Evolutionary conservation across 2,888 invertebrate genomes (phyloP).

Genomic region (Ptychoptera albimana): DNA sequence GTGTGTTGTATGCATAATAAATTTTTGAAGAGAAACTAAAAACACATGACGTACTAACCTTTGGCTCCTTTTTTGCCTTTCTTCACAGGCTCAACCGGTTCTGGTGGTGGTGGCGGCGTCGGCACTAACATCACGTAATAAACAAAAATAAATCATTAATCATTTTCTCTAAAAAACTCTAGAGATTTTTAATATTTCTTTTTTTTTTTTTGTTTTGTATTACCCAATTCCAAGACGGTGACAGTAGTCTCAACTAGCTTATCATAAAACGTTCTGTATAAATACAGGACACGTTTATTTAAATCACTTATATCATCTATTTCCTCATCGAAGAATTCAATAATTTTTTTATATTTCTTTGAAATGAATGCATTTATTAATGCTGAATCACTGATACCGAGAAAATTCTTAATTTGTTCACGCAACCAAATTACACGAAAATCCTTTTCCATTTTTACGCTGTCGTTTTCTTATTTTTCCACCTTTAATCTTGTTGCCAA

Average conservation of each 20-base stretch:
- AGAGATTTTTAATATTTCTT: background rate
- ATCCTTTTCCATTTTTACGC: too few species aligned
- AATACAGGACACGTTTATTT: constrained; percentile 43
- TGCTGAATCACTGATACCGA: too few species aligned
- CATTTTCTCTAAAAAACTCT: constrained; percentile 2
- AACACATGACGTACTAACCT: background rate
- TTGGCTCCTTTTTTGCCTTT: background rate
- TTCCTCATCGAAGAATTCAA: constrained; percentile 35
- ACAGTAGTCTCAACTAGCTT: constrained; percentile 61
- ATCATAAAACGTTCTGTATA: constrained; percentile 54
- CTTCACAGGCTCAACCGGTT: constrained; percentile 16
- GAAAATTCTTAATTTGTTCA: too few species aligned
- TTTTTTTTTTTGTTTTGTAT: constrained; percentile 17
- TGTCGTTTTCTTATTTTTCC: too few species aligned
- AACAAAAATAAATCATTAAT: background rate
- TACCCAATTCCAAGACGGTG: constrained; percentile 55
- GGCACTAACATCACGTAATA: constrained; percentile 16
- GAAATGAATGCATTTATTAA: too few species aligned
- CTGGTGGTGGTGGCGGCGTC: constrained; percentile 29
- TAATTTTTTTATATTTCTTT: too few species aligned
- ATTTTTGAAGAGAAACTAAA: too few species aligned
- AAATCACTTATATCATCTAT: constrained; percentile 32
- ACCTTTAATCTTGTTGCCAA: too few species aligned
- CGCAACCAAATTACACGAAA: too few species aligned
- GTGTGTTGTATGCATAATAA: too few species aligned